Percentiles rank a stretch among this genome's conserved stretches.
Evolutionary conservation across 2,797 vertebrate species (phyloP).

Genomic region (Poeciliopsis infans): DNA sequence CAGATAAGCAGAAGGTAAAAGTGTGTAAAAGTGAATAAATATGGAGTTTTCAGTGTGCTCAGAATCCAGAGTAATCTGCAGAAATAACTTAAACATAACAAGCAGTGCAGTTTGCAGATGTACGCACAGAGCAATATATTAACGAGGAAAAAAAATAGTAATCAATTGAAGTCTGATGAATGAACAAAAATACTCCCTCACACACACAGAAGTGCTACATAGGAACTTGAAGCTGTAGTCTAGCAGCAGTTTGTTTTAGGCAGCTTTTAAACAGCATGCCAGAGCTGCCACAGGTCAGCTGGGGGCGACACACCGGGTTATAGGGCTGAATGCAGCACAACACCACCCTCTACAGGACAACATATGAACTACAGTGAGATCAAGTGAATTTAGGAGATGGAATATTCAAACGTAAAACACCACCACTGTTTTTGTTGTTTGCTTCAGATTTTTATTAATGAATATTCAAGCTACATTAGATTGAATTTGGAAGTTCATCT

Average conservation of each 20-base stretch:
- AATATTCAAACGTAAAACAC: not conserved
- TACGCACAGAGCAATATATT: conserved; percentile 9
- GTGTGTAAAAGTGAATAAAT: conserved; percentile 45
- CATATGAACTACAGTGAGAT: conserved; percentile 12
- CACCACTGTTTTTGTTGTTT: too few relatives aligned
- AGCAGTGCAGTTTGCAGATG: conserved; percentile 16
- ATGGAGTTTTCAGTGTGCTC: conserved; percentile 31
- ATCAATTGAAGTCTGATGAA: conserved; percentile 32
- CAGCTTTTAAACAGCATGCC: conserved; percentile 78
- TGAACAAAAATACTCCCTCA: not conserved
- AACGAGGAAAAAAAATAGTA: conserved; percentile 3
- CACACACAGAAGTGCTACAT: conserved; percentile 47
- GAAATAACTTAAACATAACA: conserved; percentile 20
- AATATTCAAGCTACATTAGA: not conserved
- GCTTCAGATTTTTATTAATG: not conserved
- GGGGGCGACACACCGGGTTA: conserved; percentile 40
- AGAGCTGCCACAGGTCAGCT: conserved; percentile 66
- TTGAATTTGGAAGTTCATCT: not conserved
- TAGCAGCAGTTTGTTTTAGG: conserved; percentile 73
- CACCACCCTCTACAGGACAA: conserved; percentile 68
- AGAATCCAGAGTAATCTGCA: conserved; percentile 27
- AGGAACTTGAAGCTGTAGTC: conserved; percentile 56
- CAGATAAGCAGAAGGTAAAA: conserved; percentile 52
- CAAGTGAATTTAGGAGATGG: not conserved
- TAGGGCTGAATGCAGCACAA: conserved; percentile 52